Evolutionary conservation across 1,140 invertebrate species (phyloP).

Genomic region (Monochamus saltuarius): DNA sequence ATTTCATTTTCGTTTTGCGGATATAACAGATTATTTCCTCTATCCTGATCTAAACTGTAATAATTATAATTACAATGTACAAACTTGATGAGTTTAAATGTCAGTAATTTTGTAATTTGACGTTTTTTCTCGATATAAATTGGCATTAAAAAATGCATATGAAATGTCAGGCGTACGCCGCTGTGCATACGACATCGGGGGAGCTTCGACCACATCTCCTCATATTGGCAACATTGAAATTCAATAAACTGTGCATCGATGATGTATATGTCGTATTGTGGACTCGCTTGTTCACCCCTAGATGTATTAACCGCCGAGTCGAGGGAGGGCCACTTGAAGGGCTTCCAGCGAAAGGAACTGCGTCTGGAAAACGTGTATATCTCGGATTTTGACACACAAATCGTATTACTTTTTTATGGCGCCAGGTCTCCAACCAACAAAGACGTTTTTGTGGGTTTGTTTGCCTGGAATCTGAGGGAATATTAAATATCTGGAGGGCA

Average conservation of each 20-base stretch:
- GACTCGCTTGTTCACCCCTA: no score
- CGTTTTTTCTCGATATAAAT: no score
- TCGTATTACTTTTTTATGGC: constrained; percentile 33
- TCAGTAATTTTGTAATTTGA: no score
- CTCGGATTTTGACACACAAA: constrained; percentile 40
- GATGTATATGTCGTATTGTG: no score
- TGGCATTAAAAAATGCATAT: no score
- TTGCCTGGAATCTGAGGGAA: constrained; percentile 1
- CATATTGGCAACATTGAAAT: constrained; percentile 30
- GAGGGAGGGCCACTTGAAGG: constrained; percentile 35
- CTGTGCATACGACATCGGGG: constrained; percentile 5
- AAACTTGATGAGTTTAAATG: no score
- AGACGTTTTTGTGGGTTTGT: constrained; percentile 15
- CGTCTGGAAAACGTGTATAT: constrained; percentile 36
- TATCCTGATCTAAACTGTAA: no score
- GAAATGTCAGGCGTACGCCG: not conserved
- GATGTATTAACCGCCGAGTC: not conserved
- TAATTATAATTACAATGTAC: no score
- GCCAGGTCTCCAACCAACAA: constrained; percentile 16
- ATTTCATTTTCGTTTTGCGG: no score
- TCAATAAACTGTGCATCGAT: constrained; percentile 28
- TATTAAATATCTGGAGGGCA: constrained; percentile 7
- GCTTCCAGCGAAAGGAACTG: constrained; percentile 36
- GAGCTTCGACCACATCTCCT: constrained; percentile 10
- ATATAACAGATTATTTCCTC: no score